phyloP scores from a whole-genome alignment of 1,140 invertebrate genomes.

The Halyomorpha halys region DNA sequence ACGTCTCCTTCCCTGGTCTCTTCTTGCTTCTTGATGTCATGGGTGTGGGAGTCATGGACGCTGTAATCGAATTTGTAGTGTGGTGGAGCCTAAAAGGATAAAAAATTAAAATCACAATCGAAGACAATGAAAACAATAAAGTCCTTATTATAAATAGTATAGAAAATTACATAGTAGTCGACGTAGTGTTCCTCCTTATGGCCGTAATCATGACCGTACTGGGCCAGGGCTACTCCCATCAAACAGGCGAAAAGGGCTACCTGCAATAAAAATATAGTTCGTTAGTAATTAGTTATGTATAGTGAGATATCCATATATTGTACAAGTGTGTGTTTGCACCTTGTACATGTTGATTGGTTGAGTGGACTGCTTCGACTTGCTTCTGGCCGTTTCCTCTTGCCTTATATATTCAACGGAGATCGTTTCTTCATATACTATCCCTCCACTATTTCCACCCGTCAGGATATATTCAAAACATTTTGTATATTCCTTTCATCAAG shows the following conservation, averaged over 20 bases:
- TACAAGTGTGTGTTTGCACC: background rate
- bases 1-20: no score
- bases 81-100: constrained; percentile 29
- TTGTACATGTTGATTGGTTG: constrained; percentile 1
- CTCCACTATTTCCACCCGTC: no score
- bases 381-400: background rate
- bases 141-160: background rate
- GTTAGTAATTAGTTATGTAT: no score
- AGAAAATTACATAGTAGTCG: constrained; percentile 19
- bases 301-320: no score
- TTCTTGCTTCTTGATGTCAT: no score
- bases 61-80: constrained; percentile 45
- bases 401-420: background rate
- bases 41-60: constrained; percentile 39
- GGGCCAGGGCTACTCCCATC: no score
- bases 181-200: constrained; percentile 16
- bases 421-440: no score
- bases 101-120: background rate
- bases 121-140: background rate
- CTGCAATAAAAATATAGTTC: background rate
- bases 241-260: background rate
- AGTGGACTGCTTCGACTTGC: background rate
- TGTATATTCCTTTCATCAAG: no score
- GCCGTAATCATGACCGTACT: no score
- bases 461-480: no score